phyloP scores from a whole-genome alignment of 2,888 invertebrate species.

The Epistrophe grossulariae region DNA sequence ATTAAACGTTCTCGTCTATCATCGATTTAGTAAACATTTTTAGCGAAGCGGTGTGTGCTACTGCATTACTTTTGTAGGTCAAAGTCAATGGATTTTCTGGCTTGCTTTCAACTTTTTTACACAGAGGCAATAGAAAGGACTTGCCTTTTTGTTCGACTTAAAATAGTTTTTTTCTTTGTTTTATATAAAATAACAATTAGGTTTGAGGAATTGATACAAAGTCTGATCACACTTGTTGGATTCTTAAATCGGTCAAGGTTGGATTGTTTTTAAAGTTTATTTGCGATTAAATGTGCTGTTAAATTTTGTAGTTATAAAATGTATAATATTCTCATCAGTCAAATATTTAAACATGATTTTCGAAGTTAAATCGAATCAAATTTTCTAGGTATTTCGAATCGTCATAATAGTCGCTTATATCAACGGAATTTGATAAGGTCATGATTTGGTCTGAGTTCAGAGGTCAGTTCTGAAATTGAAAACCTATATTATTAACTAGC shows the following conservation, averaged over 20 bases:
- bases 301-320: neutral
- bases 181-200: neutral
- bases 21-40: constrained; percentile 18
- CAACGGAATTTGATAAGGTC: too few relatives aligned
- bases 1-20: constrained; percentile 32
- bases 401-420: too few relatives aligned
- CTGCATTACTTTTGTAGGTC: constrained; percentile 63
- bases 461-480: too few relatives aligned
- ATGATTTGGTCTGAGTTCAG: too few relatives aligned
- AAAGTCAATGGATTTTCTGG: constrained; percentile 67
- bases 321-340: neutral
- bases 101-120: constrained; percentile 47
- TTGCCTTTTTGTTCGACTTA: constrained; percentile 1
- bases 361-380: too few relatives aligned
- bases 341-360: too few relatives aligned
- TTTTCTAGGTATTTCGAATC: too few relatives aligned
- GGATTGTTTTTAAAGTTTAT: neutral
- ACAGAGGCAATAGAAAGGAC: neutral
- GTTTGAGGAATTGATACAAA: constrained; percentile 24
- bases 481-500: too few relatives aligned
- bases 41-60: neutral
- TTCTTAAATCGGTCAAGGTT: neutral
- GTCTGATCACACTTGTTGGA: neutral
- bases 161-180: neutral
- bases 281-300: neutral